These are phyloP conservation scores for Drosophila punjabiensis DNA, from an alignment of 1,140 invertebrate genomes.

Conservation along the genomic window DNA sequence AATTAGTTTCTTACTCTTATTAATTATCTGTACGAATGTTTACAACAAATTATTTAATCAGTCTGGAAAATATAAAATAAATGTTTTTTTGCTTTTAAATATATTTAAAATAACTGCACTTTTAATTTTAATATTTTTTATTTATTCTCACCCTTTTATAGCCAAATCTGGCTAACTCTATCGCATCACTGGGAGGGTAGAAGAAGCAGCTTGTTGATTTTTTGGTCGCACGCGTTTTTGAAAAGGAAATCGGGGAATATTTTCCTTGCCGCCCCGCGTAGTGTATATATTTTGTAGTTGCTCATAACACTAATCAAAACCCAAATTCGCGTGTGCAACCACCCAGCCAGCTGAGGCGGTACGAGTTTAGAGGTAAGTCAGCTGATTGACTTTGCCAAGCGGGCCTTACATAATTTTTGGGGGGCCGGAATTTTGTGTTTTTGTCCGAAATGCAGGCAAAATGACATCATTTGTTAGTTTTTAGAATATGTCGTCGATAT, in stretches of 20 bases:
- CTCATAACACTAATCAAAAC: constrained; percentile 20
- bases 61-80: not conserved
- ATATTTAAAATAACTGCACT: not conserved
- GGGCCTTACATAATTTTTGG: constrained; percentile 64
- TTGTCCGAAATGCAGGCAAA: constrained; percentile 38
- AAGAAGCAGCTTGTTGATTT: constrained; percentile 53
- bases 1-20: not conserved
- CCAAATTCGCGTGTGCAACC: constrained; percentile 39
- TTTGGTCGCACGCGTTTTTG: constrained; percentile 61
- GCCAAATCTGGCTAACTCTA: not conserved
- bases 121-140: not conserved
- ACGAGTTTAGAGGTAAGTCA: constrained; percentile 45
- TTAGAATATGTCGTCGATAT: not conserved
- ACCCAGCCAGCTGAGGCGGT: constrained; percentile 13
- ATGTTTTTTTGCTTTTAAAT: not conserved
- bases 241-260: constrained; percentile 44
- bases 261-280: constrained; percentile 24
- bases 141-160: no score
- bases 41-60: not conserved
- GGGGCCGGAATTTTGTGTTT: constrained; percentile 44
- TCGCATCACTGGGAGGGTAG: constrained; percentile 11
- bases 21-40: not conserved
- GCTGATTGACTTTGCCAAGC: not conserved
- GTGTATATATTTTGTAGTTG: constrained; percentile 54
- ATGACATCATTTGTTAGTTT: constrained; percentile 65